Evolutionary conservation across 1,140 invertebrate species (phyloP).

Genomic region (Ptiloglossa arizonensis): DNA sequence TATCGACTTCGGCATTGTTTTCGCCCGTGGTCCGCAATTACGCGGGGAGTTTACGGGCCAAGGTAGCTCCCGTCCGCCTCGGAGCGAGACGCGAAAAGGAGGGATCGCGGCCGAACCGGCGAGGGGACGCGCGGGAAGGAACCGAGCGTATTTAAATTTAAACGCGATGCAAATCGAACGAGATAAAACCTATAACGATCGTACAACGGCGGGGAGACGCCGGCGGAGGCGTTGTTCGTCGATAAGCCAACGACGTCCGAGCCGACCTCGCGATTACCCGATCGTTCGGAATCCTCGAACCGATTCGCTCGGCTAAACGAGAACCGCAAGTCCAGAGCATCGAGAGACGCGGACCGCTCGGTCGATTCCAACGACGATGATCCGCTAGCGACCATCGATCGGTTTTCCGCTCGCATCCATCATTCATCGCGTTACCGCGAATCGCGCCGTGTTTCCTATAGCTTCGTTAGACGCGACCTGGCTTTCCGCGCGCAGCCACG

Average conservation of each 20-base stretch:
- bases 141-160: constrained; percentile 73
- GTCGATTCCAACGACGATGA: too few relatives aligned
- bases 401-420: constrained; percentile 14
- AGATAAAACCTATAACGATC: constrained; percentile 79
- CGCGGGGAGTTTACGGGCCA: constrained; percentile 62
- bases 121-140: constrained; percentile 40
- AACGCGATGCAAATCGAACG: constrained; percentile 77
- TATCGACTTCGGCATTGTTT: constrained; percentile 73
- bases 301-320: too few relatives aligned
- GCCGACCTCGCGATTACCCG: constrained; percentile 47
- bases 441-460: constrained; percentile 23
- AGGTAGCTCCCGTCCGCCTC: constrained; percentile 41
- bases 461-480: constrained; percentile 53
- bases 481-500: constrained; percentile 52
- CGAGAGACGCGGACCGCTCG: too few relatives aligned
- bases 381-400: too few relatives aligned
- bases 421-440: constrained; percentile 45
- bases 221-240: constrained; percentile 39
- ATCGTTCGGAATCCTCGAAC: background rate
- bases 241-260: constrained; percentile 38
- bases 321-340: too few relatives aligned
- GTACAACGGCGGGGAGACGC: constrained; percentile 39
- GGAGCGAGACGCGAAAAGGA: constrained; percentile 53
- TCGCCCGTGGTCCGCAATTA: constrained; percentile 68
- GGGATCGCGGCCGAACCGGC: constrained; percentile 49